Evolutionary conservation across 2,888 invertebrate genomes (phyloP).

Genomic region (Amaurobius ferox): DNA sequence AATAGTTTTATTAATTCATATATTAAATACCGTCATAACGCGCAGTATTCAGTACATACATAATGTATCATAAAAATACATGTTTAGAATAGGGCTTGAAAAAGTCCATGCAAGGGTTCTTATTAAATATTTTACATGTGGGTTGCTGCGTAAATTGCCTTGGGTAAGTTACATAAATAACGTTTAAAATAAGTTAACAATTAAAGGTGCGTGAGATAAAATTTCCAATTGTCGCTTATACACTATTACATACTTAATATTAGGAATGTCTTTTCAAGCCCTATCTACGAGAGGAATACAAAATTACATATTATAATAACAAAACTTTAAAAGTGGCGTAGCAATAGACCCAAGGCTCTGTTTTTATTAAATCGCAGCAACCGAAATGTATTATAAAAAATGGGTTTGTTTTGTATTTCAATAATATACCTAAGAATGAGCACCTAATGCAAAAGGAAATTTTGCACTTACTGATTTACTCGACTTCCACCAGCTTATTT

Average conservation of each 20-base stretch:
- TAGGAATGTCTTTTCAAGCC: constrained; percentile 41
- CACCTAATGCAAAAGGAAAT: constrained; percentile 34
- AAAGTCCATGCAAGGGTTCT: neutral
- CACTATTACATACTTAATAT: no score
- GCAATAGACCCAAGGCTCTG: constrained; percentile 66
- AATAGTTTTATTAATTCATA: no score
- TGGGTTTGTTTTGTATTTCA: neutral
- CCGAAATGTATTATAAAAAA: neutral
- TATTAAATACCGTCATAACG: no score
- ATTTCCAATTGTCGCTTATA: no score
- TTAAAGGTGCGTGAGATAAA: no score
- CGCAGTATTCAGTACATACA: neutral
- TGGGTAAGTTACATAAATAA: no score
- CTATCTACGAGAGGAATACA: constrained; percentile 24
- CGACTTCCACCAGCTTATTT: constrained; percentile 37
- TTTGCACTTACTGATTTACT: constrained; percentile 29
- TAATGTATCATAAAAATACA: neutral
- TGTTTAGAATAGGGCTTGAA: constrained; percentile 21
- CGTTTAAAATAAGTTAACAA: no score
- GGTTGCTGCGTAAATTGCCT: constrained; percentile 48
- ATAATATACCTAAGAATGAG: constrained; percentile 1
- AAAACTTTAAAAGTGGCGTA: constrained; percentile 62
- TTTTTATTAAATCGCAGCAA: constrained; percentile 32
- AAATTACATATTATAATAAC: constrained; percentile 29
- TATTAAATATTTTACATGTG: neutral